Base-by-base conservation (phyloP, 2,888 invertebrate species). In the Dilophus febrilis region DNA sequence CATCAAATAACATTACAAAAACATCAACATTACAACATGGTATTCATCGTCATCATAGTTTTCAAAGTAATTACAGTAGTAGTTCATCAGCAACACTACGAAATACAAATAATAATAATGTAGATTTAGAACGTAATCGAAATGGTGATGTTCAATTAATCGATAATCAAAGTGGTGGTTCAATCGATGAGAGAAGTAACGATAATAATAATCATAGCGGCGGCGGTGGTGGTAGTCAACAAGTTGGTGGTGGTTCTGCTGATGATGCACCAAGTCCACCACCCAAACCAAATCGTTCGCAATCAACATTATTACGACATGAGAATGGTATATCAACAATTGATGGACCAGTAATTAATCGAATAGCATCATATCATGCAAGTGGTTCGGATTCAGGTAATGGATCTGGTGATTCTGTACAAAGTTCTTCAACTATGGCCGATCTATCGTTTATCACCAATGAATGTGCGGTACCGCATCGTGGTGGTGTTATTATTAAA, bases 311-410 rank as follows among this genome's bases (percentile, higher is more conserved):
- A 17, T 18, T 29, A 35, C 19, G 42, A 29, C 52, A 52, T 29
- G 53, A 56, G 18, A 41, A 41, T 17, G 44, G 40, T 11, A 52
- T 49, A 16, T 13, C 18, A 14, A 37, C 28, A 28, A 18, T 37
- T 13, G 52, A 61, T 18, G 61, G 64, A 14, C 60, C 58, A 29
- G 29, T 17, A 16, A 50, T 67, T 22, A 67, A 68, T 49, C 53
- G 69, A 37, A 64, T 70, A 8, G 64, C 67, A 2, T 70, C 77
- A 1, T 83, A 84, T 49, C 82, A 81, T 47, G 79, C 83, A 1
- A 85, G 84, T 22, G 86, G 86, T 1, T 86, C 86, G 1, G 87
- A 88, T 61, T 87, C 86, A 1, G 87, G 87, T 1, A 87, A 87
- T 52, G 87, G 86, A 0, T 86, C 86, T 0, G 87, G 86, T 0